These are phyloP conservation scores for Bradypus variegatus DNA, from an alignment of 2,797 vertebrate genomes.

Conservation along the genomic window DNA sequence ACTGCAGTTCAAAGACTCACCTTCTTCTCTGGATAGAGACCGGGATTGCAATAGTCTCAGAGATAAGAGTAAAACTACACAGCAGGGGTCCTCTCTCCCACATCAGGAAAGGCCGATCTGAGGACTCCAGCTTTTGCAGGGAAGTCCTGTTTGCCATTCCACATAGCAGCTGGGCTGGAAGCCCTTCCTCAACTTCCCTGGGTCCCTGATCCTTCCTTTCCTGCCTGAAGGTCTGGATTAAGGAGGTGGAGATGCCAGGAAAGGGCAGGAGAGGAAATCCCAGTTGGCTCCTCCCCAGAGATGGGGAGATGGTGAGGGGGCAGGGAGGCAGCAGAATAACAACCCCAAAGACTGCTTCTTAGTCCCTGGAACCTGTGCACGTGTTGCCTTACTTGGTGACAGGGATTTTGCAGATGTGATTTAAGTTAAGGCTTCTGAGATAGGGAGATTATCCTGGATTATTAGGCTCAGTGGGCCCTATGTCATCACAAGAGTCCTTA, in stretches of 20 bases:
- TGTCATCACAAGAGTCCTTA: too few species aligned
- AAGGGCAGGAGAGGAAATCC: background rate
- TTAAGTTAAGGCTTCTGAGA: background rate
- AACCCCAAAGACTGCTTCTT: background rate
- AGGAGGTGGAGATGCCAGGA: rapidly evolving
- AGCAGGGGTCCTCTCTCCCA: background rate
- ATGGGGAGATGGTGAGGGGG: background rate
- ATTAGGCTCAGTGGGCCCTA: background rate
- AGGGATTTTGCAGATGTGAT: background rate
- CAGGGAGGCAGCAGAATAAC: rapidly evolving
- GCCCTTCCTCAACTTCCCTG: too few species aligned
- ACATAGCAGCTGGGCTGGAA: rapidly evolving
- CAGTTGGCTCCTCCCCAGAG: background rate
- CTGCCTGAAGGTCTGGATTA: background rate
- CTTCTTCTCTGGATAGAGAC: background rate
- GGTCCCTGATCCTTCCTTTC: background rate
- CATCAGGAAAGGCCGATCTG: background rate
- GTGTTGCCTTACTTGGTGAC: background rate
- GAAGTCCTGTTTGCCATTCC: background rate
- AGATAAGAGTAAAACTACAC: background rate
- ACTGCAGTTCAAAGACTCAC: background rate
- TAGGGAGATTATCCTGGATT: background rate
- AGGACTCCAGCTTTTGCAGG: too few species aligned
- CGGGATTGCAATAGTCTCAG: background rate
- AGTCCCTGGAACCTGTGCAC: background rate